Evolutionary conservation across 2,888 invertebrate species (phyloP).

Genomic region (Caenorhabditis japonica): DNA sequence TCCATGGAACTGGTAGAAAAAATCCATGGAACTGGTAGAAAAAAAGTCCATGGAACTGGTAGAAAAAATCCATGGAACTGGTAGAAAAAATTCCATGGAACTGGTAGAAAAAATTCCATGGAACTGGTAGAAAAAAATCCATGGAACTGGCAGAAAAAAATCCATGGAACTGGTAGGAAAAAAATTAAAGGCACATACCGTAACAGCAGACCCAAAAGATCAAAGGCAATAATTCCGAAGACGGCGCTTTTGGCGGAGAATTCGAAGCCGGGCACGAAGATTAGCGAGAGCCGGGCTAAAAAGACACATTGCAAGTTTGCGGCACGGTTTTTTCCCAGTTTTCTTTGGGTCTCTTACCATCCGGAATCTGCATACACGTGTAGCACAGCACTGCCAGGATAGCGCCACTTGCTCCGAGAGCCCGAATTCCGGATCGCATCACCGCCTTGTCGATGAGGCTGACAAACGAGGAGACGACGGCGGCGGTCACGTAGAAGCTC

Average conservation of each 20-base stretch:
- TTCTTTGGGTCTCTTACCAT: constrained; percentile 78
- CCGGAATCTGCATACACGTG: constrained; percentile 89
- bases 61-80: too few relatives aligned
- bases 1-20: too few relatives aligned
- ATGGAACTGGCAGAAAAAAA: too few relatives aligned
- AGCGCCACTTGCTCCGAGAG: constrained; percentile 95
- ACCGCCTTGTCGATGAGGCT: constrained; percentile 87
- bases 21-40: too few relatives aligned
- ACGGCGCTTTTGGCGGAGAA: constrained; percentile 84
- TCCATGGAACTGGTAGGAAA: too few relatives aligned
- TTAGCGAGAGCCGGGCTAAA: constrained; percentile 85
- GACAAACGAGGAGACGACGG: constrained; percentile 83
- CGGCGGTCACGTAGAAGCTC: constrained; percentile 90
- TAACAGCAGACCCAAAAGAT: constrained; percentile 85
- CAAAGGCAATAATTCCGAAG: constrained; percentile 85
- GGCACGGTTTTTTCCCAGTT: too few relatives aligned
- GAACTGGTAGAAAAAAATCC: too few relatives aligned
- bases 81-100: too few relatives aligned
- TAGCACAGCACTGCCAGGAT: constrained; percentile 91
- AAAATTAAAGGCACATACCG: too few relatives aligned
- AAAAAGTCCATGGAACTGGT: too few relatives aligned
- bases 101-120: too few relatives aligned
- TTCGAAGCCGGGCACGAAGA: constrained; percentile 89
- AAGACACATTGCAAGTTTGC: too few relatives aligned
- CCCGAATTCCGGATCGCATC: constrained; percentile 84